Evolutionary conservation across 2,797 vertebrate genomes (phyloP).

Genomic region (Psittacula derbiana): DNA sequence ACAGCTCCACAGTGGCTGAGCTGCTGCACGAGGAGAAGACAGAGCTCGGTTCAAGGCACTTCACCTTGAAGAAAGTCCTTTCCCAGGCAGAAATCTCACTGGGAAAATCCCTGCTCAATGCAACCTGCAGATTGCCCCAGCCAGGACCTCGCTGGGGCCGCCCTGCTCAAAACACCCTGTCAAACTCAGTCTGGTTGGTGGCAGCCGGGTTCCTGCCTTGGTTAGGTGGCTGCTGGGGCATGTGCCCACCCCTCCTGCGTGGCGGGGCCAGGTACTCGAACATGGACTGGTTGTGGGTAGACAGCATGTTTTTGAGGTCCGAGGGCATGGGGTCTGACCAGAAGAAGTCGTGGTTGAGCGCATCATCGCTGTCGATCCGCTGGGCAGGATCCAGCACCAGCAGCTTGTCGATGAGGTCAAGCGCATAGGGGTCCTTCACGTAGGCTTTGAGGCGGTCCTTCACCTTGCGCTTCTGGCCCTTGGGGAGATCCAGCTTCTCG

Average conservation of each 20-base stretch:
- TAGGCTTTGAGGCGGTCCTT: slow-evolving; percentile 97
- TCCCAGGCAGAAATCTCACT: background rate
- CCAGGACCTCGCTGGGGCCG: background rate
- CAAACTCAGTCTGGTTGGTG: slow-evolving; percentile 95
- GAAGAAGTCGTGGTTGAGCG: slow-evolving; percentile 98
- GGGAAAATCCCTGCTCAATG: accelerated
- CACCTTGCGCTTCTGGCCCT: slow-evolving; percentile 96
- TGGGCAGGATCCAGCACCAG: slow-evolving; percentile 92
- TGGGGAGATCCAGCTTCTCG: slow-evolving; percentile 95
- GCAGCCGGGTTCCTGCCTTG: slow-evolving; percentile 92
- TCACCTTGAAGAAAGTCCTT: background rate
- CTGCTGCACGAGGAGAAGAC: background rate
- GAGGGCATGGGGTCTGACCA: slow-evolving; percentile 99
- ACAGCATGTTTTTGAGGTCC: slow-evolving; percentile 98
- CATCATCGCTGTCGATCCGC: slow-evolving; percentile 92
- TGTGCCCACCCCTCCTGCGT: slow-evolving; percentile 88
- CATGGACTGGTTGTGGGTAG: slow-evolving; percentile 98
- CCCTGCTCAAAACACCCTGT: slow-evolving; percentile 87
- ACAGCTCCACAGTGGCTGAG: accelerated
- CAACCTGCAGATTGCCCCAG: background rate
- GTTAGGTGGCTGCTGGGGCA: slow-evolving; percentile 93
- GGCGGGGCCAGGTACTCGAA: slow-evolving; percentile 97
- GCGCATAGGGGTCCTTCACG: slow-evolving; percentile 91
- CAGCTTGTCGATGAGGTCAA: slow-evolving; percentile 95
- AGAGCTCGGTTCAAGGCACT: background rate